A percentile compares a stretch with the other conserved stretches of the same genome.
phyloP scores from a whole-genome alignment of 2,888 invertebrate species.

The Strigamia crassipes region DNA sequence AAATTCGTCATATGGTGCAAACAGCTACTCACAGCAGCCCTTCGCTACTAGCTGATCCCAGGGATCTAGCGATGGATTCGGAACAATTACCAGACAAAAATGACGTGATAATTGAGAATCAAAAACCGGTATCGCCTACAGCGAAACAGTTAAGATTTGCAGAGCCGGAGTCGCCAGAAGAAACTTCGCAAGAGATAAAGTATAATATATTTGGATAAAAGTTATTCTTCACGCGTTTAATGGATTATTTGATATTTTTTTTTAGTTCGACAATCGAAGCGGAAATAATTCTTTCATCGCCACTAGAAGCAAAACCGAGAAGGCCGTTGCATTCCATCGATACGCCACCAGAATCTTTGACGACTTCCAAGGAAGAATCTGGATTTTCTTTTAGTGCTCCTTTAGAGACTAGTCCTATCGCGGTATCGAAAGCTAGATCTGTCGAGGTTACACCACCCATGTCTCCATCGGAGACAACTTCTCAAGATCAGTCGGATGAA shows the following conservation, averaged over 20 bases:
- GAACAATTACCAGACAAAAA: neutral
- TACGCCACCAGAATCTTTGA: neutral
- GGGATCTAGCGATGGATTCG: neutral
- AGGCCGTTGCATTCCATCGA: neutral
- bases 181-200: neutral
- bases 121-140: neutral
- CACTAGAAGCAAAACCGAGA: neutral
- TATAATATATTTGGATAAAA: neutral
- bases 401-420: neutral
- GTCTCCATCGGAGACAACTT: neutral
- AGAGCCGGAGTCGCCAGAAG: neutral
- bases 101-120: neutral
- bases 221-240: neutral
- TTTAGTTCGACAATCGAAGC: neutral
- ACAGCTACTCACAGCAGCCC: neutral
- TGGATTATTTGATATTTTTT: neutral
- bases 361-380: neutral
- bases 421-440: neutral
- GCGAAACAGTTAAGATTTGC: constrained; percentile 16
- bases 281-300: neutral
- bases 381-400: neutral
- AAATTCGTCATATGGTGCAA: neutral
- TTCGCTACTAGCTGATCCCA: neutral
- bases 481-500: neutral
- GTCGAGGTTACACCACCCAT: neutral